Conservation (phyloP, 1,140 invertebrate species). For the Ylistrum balloti region DNA sequence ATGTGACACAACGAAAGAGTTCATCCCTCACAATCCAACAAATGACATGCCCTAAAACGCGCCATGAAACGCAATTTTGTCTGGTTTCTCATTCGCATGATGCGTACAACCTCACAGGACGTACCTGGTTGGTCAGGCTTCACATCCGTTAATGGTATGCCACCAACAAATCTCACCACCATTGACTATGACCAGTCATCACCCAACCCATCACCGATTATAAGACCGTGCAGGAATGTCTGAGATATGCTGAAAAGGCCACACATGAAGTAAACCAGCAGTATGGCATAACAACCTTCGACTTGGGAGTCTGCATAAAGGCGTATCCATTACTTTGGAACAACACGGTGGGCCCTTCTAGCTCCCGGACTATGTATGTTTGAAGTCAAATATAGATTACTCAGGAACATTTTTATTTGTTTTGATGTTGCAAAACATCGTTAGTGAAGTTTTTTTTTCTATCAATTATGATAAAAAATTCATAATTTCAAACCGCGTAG, state of each 20-base stretch:
- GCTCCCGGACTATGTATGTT: too few species aligned
- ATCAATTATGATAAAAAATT: too few species aligned
- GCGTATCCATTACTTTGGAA: constrained; percentile 66
- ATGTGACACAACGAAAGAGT: constrained; percentile 52
- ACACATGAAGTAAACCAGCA: constrained; percentile 60
- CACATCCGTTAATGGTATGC: constrained; percentile 54
- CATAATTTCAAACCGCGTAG: too few species aligned
- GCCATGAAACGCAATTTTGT: not conserved
- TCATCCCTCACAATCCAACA: not conserved
- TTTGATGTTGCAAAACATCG: too few species aligned
- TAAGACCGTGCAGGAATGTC: constrained; percentile 62
- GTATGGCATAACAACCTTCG: constrained; percentile 65
- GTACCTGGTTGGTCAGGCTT: constrained; percentile 56
- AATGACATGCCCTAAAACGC: not conserved
- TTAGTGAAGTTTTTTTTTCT: too few species aligned
- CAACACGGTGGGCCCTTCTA: too few species aligned
- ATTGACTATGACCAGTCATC: constrained; percentile 67
- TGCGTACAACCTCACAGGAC: constrained; percentile 30
- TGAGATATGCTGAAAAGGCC: constrained; percentile 60
- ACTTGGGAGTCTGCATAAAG: constrained; percentile 68
- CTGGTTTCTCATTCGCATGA: constrained; percentile 55
- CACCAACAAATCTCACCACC: constrained; percentile 54
- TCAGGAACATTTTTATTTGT: too few species aligned
- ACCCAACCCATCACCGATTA: constrained; percentile 63
- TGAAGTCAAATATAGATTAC: too few species aligned